Percentiles rank a stretch among this genome's conserved stretches.
These are phyloP conservation scores for Muscicapa striata DNA, from an alignment of 2,797 vertebrate species.

Conservation along the genomic window DNA sequence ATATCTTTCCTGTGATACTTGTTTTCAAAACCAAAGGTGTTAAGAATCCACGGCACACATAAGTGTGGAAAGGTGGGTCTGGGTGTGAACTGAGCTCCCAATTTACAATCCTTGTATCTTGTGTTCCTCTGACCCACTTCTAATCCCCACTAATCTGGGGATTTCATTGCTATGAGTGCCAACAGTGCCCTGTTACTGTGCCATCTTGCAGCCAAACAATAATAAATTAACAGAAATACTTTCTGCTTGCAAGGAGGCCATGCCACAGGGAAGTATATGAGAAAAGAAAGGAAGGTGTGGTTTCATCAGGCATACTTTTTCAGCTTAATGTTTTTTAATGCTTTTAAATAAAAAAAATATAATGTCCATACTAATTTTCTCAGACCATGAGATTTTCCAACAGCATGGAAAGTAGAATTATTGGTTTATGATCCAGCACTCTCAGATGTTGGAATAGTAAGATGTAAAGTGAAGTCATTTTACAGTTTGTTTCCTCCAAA, in stretches of 20 bases:
- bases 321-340: neutral
- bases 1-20: neutral
- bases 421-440: neutral
- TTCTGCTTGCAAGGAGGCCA: slow-evolving; percentile 16
- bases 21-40: neutral
- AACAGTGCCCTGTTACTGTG: neutral
- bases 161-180: neutral
- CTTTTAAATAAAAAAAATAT: neutral
- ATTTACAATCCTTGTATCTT: neutral
- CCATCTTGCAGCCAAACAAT: neutral
- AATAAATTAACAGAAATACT: slow-evolving; percentile 33
- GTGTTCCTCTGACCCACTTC: neutral
- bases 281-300: neutral
- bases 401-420: neutral
- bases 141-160: neutral
- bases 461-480: neutral
- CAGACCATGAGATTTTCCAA: neutral
- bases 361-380: neutral
- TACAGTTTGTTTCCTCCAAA: neutral
- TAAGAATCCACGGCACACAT: neutral
- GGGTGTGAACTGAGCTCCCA: slow-evolving; percentile 17
- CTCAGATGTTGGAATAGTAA: neutral
- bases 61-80: neutral
- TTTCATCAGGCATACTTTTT: neutral
- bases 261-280: neutral